Base-by-base conservation (phyloP, 2,797 vertebrate species). In the Brachymystax lenok region DNA sequence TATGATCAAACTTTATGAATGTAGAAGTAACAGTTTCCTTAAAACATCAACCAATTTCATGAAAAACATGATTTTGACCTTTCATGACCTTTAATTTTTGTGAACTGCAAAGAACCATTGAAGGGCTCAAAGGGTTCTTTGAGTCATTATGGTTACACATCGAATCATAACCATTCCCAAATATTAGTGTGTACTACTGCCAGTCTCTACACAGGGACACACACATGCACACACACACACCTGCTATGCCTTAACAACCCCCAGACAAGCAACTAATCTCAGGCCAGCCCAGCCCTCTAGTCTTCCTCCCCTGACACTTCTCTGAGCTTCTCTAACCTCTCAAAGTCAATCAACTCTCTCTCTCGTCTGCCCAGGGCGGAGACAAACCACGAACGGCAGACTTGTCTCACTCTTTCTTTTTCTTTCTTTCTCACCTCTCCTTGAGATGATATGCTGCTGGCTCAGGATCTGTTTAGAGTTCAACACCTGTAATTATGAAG, bases 331-430 rank as follows among this genome's bases (percentile, higher is more conserved):
- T 74, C 72, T 21, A 1, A 56, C 82, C 82, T 84, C 82, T 85
- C 83, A 82, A 87, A 85, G 87, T 87, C 84, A 87, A 84, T 83
- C 80, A 72, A 74, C 77, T 82, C 24, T 72, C 74, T 46, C 40
- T 46, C 40, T 46, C 40, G 40, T 46, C 40, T 46, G 40, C 40
- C 40, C 40, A 46, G 40, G 40, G 10, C 56, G 75, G 74, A 79
- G 66, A 79, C 8, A 66, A 46, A 46, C 40, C 40, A 46, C 10
- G 10, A 46, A 13, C 40, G 2, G 40, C 40, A 46, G 40, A 46
- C 40, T 46, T 46, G 40, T 46, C 40, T 12, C 40, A 46, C 40
- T 40, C 35, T 40, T 40, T 40, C 35, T 46, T 10, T 46, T 46
- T 46, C 40, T 46, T 12, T 46, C 40, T 46, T 46, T 46, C 40